These are phyloP conservation scores for Eurystomus gularis DNA, from an alignment of 2,113 vertebrate genomes.

Conservation along the genomic window DNA sequence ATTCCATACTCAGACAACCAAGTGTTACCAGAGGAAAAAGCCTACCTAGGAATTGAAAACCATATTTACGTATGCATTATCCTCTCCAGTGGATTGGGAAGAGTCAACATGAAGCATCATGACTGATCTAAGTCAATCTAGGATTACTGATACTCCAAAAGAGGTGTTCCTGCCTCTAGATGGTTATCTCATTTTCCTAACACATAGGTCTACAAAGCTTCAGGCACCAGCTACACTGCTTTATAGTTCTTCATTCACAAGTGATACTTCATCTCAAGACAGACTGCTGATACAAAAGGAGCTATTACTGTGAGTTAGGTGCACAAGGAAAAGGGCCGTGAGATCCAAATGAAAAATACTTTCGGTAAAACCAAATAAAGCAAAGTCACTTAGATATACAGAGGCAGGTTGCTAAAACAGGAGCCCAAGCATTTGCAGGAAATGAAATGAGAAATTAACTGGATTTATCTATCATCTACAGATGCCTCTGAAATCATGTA, in stretches of 20 bases:
- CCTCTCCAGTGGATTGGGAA: not conserved
- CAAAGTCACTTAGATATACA: not conserved
- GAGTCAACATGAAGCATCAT: not conserved
- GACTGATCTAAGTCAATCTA: not conserved
- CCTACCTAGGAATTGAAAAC: not conserved
- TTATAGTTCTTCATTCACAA: not conserved
- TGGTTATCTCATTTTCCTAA: not conserved
- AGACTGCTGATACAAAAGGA: not conserved
- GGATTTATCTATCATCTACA: not conserved
- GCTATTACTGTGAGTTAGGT: not conserved
- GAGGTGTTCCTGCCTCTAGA: not conserved
- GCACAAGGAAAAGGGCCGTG: not conserved
- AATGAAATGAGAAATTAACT: constrained; percentile 32
- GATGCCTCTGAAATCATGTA: not conserved
- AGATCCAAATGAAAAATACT: not conserved
- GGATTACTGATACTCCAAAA: not conserved
- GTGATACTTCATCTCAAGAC: not conserved
- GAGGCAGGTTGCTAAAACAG: constrained; percentile 7
- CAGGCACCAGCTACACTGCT: not conserved
- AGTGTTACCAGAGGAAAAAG: not conserved
- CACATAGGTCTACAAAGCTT: not conserved
- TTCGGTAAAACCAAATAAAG: not conserved
- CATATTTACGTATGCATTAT: not conserved
- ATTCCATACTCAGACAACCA: not conserved
- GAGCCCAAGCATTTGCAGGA: not conserved